These are phyloP conservation scores for Bimastos eiseni DNA, from an alignment of 2,888 invertebrate genomes.

Conservation along the genomic window DNA sequence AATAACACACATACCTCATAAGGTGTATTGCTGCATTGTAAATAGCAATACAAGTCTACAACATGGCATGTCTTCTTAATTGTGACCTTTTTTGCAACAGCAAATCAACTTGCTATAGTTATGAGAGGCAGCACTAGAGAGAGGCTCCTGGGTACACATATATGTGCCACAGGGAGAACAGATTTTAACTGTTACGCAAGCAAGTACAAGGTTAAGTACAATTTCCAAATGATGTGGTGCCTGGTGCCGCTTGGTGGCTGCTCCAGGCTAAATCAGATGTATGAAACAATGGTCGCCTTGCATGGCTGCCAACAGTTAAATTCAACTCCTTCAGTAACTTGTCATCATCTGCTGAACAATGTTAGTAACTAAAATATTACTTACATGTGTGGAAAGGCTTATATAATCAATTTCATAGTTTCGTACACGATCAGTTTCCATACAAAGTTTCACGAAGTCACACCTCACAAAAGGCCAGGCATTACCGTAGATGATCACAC, in stretches of 20 bases:
- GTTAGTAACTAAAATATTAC: too few species aligned
- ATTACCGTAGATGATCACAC: not conserved
- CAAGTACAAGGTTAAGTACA: not conserved
- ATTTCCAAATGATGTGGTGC: not conserved
- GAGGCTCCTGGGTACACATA: not conserved
- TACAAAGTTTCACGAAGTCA: not conserved
- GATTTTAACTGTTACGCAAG: not conserved
- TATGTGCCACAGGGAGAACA: not conserved
- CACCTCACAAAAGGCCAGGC: not conserved
- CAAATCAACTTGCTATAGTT: not conserved
- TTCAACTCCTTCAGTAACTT: too few species aligned
- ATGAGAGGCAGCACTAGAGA: not conserved
- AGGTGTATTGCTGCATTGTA: too few species aligned
- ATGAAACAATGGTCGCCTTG: too few species aligned
- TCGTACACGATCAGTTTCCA: not conserved
- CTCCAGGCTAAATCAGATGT: too few species aligned
- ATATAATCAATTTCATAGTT: not conserved
- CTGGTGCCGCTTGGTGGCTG: too few species aligned
- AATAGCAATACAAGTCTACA: too few species aligned
- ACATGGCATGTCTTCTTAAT: not conserved
- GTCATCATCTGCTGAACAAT: too few species aligned
- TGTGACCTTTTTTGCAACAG: not conserved
- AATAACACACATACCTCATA: too few species aligned
- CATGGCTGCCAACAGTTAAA: too few species aligned
- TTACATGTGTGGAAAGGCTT: not conserved